These are phyloP conservation scores for Sciaenops ocellatus DNA, from an alignment of 2,797 vertebrate genomes.

Conservation along the genomic window DNA sequence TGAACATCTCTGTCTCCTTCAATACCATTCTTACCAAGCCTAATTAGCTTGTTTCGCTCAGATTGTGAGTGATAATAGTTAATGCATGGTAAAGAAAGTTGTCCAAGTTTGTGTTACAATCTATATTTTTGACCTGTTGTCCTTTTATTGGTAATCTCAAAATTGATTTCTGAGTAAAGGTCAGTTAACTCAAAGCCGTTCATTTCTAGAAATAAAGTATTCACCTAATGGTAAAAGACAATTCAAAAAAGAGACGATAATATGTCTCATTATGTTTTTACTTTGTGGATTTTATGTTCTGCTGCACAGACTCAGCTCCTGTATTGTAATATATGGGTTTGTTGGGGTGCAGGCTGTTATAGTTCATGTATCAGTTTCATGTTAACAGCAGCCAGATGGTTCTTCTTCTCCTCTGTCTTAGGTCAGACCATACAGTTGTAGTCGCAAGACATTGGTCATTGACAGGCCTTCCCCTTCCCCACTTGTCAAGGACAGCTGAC, in stretches of 20 bases:
- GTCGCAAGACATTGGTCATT: conserved; percentile 37
- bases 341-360: neutral
- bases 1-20: neutral
- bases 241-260: neutral
- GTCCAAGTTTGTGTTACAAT: neutral
- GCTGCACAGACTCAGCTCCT: neutral
- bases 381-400: conserved; percentile 17
- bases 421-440: neutral
- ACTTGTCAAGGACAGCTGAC: conserved; percentile 77
- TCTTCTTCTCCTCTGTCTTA: conserved; percentile 8
- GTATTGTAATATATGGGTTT: neutral
- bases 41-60: neutral
- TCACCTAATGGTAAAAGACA: neutral
- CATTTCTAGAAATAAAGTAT: neutral
- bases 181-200: neutral
- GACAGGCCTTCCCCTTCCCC: conserved; percentile 45
- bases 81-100: neutral
- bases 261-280: neutral
- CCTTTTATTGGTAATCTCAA: neutral
- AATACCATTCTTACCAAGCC: neutral
- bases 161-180: neutral
- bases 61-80: neutral
- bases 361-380: neutral
- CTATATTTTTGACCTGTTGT: neutral
- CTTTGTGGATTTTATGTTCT: neutral